Percentiles rank a stretch among this genome's conserved stretches.
Evolutionary conservation across 2,888 invertebrate genomes (phyloP).

Genomic region (Pediacus dermestoides): DNA sequence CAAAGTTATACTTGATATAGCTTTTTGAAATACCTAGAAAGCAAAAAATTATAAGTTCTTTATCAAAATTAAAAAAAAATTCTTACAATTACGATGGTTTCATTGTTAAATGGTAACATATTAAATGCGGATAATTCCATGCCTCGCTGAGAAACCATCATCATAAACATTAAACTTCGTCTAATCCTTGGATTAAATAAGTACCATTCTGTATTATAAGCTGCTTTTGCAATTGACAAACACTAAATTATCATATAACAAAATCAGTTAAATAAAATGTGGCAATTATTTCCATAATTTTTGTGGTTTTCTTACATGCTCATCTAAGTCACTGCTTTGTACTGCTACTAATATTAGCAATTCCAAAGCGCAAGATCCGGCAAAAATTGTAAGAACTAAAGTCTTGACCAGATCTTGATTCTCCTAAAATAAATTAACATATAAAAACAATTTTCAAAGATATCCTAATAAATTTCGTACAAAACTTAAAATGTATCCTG

Average conservation of each 20-base stretch:
- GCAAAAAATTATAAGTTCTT: no score
- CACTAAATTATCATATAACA: no score
- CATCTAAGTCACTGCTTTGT: slow-evolving; percentile 13
- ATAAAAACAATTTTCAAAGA: no score
- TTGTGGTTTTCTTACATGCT: slow-evolving; percentile 13
- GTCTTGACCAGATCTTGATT: slow-evolving; percentile 21
- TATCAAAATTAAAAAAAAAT: neutral
- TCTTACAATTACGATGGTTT: slow-evolving; percentile 21
- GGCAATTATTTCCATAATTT: no score
- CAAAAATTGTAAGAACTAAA: slow-evolving; percentile 18
- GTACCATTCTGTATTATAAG: slow-evolving; percentile 23
- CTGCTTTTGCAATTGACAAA: slow-evolving; percentile 19
- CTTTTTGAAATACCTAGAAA: slow-evolving; percentile 12
- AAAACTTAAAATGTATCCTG: slow-evolving; percentile 18
- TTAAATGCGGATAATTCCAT: slow-evolving; percentile 23
- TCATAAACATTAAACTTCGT: slow-evolving; percentile 17
- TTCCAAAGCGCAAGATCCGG: slow-evolving; percentile 17
- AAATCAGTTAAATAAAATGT: no score
- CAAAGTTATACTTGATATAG: slow-evolving; percentile 12
- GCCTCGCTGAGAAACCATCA: slow-evolving; percentile 21
- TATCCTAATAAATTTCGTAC: slow-evolving; percentile 12
- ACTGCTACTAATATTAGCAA: slow-evolving; percentile 21
- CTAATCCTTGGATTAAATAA: slow-evolving; percentile 23
- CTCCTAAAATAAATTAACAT: slow-evolving; percentile 16
- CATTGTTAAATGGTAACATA: slow-evolving; percentile 21